Evolutionary conservation across 2,113 vertebrate genomes (phyloP).

Genomic region (Chaetodon auriga): DNA sequence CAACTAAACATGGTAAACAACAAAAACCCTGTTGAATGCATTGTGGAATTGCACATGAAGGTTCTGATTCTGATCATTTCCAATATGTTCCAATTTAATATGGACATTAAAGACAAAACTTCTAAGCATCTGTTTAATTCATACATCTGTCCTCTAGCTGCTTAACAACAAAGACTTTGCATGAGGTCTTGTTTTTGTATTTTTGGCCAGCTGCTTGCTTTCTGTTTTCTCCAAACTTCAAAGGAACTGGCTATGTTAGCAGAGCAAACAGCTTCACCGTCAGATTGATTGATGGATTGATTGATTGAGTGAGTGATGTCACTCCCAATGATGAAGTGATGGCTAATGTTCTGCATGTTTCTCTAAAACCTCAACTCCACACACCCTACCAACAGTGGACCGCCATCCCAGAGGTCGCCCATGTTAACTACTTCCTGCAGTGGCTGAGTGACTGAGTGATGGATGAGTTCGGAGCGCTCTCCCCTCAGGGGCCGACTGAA

Average conservation of each 20-base stretch:
- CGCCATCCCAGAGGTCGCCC: slow-evolving; percentile 69
- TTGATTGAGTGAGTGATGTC: slow-evolving; percentile 66
- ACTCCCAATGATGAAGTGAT: slow-evolving; percentile 56
- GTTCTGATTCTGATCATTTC: neutral
- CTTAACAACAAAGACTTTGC: neutral
- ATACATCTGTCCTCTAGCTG: neutral
- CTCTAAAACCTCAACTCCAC: slow-evolving; percentile 48
- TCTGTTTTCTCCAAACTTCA: slow-evolving; percentile 59
- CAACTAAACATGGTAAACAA: neutral
- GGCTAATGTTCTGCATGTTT: slow-evolving; percentile 59
- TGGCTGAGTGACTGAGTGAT: slow-evolving; percentile 81
- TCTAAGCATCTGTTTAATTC: neutral
- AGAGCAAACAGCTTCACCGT: slow-evolving; percentile 45
- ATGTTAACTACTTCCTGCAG: slow-evolving; percentile 83
- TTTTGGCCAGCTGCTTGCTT: neutral
- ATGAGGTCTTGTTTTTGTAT: neutral
- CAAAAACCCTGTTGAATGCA: neutral
- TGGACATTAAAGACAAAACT: neutral
- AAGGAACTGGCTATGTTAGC: slow-evolving; percentile 46
- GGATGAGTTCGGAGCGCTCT: slow-evolving; percentile 70
- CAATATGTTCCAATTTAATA: no score
- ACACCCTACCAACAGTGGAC: slow-evolving; percentile 30
- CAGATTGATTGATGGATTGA: slow-evolving; percentile 61
- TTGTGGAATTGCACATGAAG: neutral
- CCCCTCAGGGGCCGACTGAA: slow-evolving; percentile 67